Evolutionary conservation across 2,888 invertebrate genomes (phyloP), one percentile per base, ranked within the genome.

Genomic region (Operophtera brumata): DNA sequence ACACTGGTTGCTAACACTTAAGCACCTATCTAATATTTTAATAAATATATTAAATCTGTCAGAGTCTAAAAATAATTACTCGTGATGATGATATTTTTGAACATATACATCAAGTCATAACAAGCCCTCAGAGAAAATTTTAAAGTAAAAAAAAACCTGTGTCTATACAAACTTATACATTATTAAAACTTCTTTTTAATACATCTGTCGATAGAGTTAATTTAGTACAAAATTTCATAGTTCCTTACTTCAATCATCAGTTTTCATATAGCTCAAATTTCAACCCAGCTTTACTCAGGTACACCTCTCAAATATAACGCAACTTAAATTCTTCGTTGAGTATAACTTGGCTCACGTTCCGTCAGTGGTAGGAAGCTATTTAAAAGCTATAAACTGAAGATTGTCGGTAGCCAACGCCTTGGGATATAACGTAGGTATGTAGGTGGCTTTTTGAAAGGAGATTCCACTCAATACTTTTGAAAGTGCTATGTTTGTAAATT

Each of bases 341-440:
- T 52, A 52, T 59, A 65, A 61, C 61, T 61, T 62, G 48, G 61
- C 55, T 54, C 57, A 57, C 64, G 64, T 64, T 52, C 48, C 56
- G 48, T 47, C 58, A 59, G 62, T 64, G 60, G 59, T 61, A 65
- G 64, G 61, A 65, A 62, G 61, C 65, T 65, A 65, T 65, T 65
- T 61, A 63, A 65, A 65, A 59, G 63, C 65, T 65, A 65, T 65
- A 65, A 65, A 65, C 62, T 57, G 62, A 54, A 59, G 61, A 65
- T 65, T 65, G 65, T 63, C 47, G 54, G 57, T 57, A 57, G 52
- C 51, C 56, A 48, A 36, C 37, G 35, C 36, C 28, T 45, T 57
- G 42, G 57, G 52, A 57, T 57, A 57, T 57, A 52, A 57, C 52
- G 48, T 41, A 46, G n/a, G 49, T 47, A 52, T 52, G 52, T 37